A percentile compares a stretch with the other conserved stretches of the same genome.
Evolutionary conservation across 2,797 vertebrate genomes (phyloP).

Genomic region (Brachyrhaphis roseni): DNA sequence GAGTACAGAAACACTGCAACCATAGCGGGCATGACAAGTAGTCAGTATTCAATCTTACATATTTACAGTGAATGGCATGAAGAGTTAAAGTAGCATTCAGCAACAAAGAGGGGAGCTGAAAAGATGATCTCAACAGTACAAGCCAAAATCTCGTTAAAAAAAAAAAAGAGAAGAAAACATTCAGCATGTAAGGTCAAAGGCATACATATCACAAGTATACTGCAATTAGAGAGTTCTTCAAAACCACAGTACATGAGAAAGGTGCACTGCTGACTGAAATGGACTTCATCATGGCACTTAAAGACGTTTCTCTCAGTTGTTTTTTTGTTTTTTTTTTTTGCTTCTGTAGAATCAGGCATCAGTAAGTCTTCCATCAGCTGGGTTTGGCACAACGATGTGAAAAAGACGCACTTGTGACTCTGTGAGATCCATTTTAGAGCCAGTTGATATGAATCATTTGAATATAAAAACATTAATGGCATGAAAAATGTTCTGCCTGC

Average conservation of each 20-base stretch:
- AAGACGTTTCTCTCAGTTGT: conserved; percentile 42
- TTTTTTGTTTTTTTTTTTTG: conserved; percentile 39
- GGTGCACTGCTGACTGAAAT: conserved; percentile 52
- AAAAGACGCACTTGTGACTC: conserved; percentile 24
- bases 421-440: conserved; percentile 33
- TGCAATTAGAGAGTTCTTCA: conserved; percentile 50
- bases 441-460: conserved; percentile 28
- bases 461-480: conserved; percentile 39
- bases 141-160: conserved; percentile 45
- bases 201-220: conserved; percentile 60
- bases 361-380: conserved; percentile 48
- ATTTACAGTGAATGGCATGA: conserved; percentile 58
- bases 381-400: conserved; percentile 59
- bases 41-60: conserved; percentile 52
- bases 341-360: conserved; percentile 63
- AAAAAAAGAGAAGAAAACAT: conserved; percentile 49
- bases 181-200: conserved; percentile 66
- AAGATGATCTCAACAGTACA: conserved; percentile 53
- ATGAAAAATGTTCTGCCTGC: conserved; percentile 48
- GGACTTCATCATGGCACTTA: conserved; percentile 74
- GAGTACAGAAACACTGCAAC: conserved; percentile 52
- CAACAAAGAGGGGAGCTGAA: conserved; percentile 41
- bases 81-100: conserved; percentile 40
- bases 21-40: conserved; percentile 46
- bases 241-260: conserved; percentile 43